Evolutionary conservation across 2,888 invertebrate genomes (phyloP).

Genomic region (Lasius fuliginosus): DNA sequence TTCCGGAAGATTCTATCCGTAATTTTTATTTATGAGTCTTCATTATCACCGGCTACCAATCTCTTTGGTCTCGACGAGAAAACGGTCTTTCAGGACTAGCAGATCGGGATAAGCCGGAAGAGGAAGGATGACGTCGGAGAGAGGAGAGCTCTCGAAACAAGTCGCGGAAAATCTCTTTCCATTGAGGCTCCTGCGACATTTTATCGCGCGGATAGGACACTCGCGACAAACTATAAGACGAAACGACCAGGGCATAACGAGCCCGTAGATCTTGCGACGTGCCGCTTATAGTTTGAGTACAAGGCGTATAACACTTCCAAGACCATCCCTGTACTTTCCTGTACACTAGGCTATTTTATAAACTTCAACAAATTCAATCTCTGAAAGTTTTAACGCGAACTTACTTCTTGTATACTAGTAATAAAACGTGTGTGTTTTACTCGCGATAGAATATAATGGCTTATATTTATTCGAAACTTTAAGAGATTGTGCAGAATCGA

Average conservation of each 20-base stretch:
- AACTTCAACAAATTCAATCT: constrained; percentile 53
- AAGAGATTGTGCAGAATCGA: neutral
- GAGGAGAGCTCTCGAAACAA: constrained; percentile 49
- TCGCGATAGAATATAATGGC: neutral
- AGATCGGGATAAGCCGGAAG: constrained; percentile 41
- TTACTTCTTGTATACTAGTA: neutral
- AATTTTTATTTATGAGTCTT: constrained; percentile 79
- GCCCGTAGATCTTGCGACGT: constrained; percentile 48
- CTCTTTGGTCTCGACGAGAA: constrained; percentile 52
- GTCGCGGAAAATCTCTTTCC: constrained; percentile 46
- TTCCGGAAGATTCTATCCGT: constrained; percentile 57
- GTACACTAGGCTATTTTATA: constrained; percentile 43
- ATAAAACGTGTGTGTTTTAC: constrained; percentile 22
- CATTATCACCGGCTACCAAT: constrained; percentile 74
- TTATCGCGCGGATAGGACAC: constrained; percentile 43
- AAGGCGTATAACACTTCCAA: constrained; percentile 29
- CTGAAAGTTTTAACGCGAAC: constrained; percentile 39
- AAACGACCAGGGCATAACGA: constrained; percentile 45
- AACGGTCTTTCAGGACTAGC: constrained; percentile 20
- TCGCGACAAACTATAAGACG: constrained; percentile 20
- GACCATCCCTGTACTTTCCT: neutral
- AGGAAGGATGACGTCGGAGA: constrained; percentile 12
- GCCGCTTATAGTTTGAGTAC: constrained; percentile 52
- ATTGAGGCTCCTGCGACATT: constrained; percentile 31
- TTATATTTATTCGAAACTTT: constrained; percentile 14